phyloP scores from a whole-genome alignment of 2,113 vertebrate species.

The Spheniscus mendiculus region DNA sequence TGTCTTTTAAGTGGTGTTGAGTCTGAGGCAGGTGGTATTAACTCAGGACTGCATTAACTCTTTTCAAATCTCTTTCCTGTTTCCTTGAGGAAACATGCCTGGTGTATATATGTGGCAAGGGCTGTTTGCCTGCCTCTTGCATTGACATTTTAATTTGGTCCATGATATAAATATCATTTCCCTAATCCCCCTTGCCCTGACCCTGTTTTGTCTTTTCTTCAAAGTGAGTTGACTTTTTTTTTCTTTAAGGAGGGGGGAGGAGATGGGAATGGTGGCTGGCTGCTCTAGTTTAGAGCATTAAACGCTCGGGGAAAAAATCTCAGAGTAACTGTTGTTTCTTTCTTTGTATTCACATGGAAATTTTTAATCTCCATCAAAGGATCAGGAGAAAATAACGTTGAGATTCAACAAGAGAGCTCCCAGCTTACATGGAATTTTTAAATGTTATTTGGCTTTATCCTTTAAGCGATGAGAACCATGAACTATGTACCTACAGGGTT shows the following conservation, averaged over 20 bases:
- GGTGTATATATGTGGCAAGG: conserved; percentile 60
- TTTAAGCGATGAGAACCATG: conserved; percentile 74
- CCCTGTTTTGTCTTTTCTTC: conserved; percentile 81
- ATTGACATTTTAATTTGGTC: conserved; percentile 77
- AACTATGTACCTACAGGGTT: conserved; percentile 73
- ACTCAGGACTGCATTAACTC: conserved; percentile 64
- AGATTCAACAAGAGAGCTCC: conserved; percentile 77
- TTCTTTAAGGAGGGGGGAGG: conserved; percentile 54
- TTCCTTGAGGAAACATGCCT: conserved; percentile 65
- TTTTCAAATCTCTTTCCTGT: conserved; percentile 67
- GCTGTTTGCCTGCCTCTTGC: conserved; percentile 67
- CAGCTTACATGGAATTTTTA: conserved; percentile 79
- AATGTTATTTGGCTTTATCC: conserved; percentile 78
- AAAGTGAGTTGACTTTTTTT: conserved; percentile 82
- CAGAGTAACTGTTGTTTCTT: conserved; percentile 90
- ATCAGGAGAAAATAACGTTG: conserved; percentile 75
- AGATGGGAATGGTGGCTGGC: conserved; percentile 62
- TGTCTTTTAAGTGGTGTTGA: conserved; percentile 72
- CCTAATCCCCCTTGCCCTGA: conserved; percentile 79
- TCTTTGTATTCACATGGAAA: conserved; percentile 95
- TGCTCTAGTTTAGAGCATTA: conserved; percentile 72
- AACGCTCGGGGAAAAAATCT: conserved; percentile 74
- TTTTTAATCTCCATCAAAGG: conserved; percentile 90
- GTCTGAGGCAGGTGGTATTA: conserved; percentile 71
- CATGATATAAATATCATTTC: conserved; percentile 83